Evolutionary conservation across 1,140 invertebrate species (phyloP), one percentile per base, ranked within the genome.

Genomic region (Laupala kohalensis): DNA sequence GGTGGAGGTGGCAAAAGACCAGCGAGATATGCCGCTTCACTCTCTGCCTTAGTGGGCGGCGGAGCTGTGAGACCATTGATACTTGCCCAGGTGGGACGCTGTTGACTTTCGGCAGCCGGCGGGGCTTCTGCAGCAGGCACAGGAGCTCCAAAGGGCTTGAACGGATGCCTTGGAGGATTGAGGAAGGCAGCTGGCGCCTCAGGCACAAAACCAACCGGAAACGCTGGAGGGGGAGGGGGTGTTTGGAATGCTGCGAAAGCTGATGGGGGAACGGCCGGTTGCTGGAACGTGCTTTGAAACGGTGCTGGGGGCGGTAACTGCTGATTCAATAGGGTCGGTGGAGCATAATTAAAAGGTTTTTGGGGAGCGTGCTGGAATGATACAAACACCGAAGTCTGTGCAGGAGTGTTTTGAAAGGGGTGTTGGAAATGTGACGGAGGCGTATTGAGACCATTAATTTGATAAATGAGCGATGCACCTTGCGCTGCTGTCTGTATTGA

Each of bases 1-100:
- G 67, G 65, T 24, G 71, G 71, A 15, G 71, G 71, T 68, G 71
- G 71, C 27, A 72, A 37, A 6, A 72, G 27, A 15, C 37, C 71
- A 1, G 71, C 71, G 9, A 25, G 26, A 23, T 72, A 27, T 12
- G 63, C 30, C n/a, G 28, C 15, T 1, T 23, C 65, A 13, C 26
- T 26, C 13, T 28, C 62, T 6, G 26, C 15, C 2, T 26, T 62
- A 5, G 2, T 23, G 0, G 25, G 25, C 0, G 15, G 13, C 15
- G 37, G 28, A 23, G 26, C n/a, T 25, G 25, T 19, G 4, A 23
- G 6, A 24, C n/a, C 63, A 29, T 23, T 24, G 13, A 3, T 0
- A 25, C 37, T 62, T 2, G 5, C 63, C n/a, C 37, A 30, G 15
- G 1, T n/a, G 13, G 23, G 53, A 25, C 13, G 69, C 28, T 6